A percentile compares a stretch with the other conserved stretches of the same genome.
phyloP scores from a whole-genome alignment of 2,797 vertebrate species.

The Spinus olivaceus region DNA sequence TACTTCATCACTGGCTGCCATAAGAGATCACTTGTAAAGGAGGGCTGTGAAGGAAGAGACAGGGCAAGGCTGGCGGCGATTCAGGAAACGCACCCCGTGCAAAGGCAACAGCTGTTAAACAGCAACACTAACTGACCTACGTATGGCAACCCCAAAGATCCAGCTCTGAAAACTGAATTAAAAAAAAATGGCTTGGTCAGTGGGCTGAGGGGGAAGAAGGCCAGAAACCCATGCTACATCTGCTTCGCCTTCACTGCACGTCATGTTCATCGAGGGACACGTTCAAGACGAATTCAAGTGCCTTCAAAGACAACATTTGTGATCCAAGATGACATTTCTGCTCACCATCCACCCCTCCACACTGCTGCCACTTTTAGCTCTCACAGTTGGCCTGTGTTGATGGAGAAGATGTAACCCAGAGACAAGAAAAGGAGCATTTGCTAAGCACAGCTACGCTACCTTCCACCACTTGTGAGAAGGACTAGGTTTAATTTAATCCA shows the following conservation, averaged over 20 bases:
- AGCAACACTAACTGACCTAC: fast-evolving
- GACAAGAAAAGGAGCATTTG: background rate
- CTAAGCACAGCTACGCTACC: background rate
- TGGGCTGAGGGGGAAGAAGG: background rate
- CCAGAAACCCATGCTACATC: background rate
- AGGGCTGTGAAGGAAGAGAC: background rate
- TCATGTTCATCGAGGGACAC: background rate
- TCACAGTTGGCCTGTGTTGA: background rate
- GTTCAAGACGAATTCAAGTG: background rate
- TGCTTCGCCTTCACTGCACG: background rate
- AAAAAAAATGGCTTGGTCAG: background rate
- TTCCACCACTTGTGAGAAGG: background rate
- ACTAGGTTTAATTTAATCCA: slow-evolving; percentile 14
- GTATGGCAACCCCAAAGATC: background rate
- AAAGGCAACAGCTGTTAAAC: background rate
- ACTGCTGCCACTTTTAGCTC: slow-evolving; percentile 1
- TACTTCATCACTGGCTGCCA: background rate
- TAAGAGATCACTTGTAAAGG: fast-evolving
- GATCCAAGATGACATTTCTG: slow-evolving; percentile 16
- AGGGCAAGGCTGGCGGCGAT: background rate
- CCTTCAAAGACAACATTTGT: background rate
- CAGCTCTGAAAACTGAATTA: background rate
- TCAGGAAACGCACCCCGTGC: fast-evolving
- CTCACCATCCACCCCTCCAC: slow-evolving; percentile 11
- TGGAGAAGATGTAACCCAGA: background rate